Conservation (phyloP, 2,797 vertebrate genomes). For the Characodon lateralis region DNA sequence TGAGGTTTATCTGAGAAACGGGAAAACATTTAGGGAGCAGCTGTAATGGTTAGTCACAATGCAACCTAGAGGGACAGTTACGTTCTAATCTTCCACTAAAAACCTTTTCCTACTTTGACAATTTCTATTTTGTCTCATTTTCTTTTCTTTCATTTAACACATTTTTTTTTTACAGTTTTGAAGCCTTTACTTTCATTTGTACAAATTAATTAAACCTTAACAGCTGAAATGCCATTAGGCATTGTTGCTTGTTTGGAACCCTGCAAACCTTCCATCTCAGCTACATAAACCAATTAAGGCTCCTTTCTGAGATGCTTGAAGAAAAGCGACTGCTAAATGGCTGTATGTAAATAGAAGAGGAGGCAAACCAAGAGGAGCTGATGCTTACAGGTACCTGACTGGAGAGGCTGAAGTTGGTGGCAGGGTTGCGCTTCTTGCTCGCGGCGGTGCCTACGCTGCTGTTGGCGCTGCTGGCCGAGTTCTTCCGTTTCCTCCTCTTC, state of each 20-base stretch:
- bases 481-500: constrained; percentile 99
- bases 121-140: constrained; percentile 53
- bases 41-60: constrained; percentile 4
- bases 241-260: constrained; percentile 21
- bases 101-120: constrained; percentile 36
- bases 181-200: constrained; percentile 36
- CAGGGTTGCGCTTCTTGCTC: constrained; percentile 94
- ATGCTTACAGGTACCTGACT: constrained; percentile 99
- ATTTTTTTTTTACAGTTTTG: constrained; percentile 23
- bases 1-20: constrained; percentile 1
- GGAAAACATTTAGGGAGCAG: constrained; percentile 4
- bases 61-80: constrained; percentile 13
- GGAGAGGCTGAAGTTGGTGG: constrained; percentile 96
- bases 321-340: not conserved
- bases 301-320: not conserved
- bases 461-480: constrained; percentile 97
- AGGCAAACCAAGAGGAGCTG: constrained; percentile 76
- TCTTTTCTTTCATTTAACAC: constrained; percentile 38
- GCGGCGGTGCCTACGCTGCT: constrained; percentile 90
- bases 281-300: constrained; percentile 10
- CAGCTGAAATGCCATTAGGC: constrained; percentile 56
- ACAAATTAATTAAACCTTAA: constrained; percentile 61
- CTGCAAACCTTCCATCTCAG: constrained; percentile 37
- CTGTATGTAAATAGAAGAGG: constrained; percentile 37
- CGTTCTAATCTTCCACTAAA: constrained; percentile 22